phyloP scores from a whole-genome alignment of 2,888 invertebrate species.

The Drosophila flavopinicola region DNA sequence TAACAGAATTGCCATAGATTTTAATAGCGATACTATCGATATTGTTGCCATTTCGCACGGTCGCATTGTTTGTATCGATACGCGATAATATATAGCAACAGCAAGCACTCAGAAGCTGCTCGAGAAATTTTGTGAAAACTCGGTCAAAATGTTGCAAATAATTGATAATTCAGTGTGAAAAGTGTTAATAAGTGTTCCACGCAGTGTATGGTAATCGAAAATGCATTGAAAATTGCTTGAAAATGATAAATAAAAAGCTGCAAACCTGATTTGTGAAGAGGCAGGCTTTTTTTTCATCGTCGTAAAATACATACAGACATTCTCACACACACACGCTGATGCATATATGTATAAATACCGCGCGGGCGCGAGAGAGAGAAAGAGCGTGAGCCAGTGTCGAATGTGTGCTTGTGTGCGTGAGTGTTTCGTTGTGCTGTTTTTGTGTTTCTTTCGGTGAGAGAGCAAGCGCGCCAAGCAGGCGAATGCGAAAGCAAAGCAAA shows the following conservation, averaged over 20 bases:
- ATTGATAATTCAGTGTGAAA: constrained; percentile 61
- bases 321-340: constrained; percentile 34
- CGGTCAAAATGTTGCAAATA: constrained; percentile 62
- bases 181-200: constrained; percentile 38
- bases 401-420: constrained; percentile 33
- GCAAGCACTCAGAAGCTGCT: constrained; percentile 50
- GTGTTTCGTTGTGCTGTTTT: constrained; percentile 43
- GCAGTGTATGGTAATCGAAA: constrained; percentile 27
- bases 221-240: constrained; percentile 29
- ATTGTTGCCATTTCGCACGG: constrained; percentile 5
- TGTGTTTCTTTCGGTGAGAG: constrained; percentile 55
- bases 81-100: constrained; percentile 28
- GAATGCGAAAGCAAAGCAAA: constrained; percentile 78
- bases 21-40: constrained; percentile 15
- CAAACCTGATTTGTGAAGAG: constrained; percentile 78
- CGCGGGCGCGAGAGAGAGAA: constrained; percentile 70
- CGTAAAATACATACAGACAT: constrained; percentile 68
- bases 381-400: constrained; percentile 36
- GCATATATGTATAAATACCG: constrained; percentile 53
- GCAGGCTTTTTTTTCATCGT: constrained; percentile 74
- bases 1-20: neutral
- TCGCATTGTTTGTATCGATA: constrained; percentile 25
- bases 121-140: constrained; percentile 56
- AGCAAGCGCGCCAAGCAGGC: constrained; percentile 60
- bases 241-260: constrained; percentile 62